Evolutionary conservation across 2,113 vertebrate genomes (phyloP).

Genomic region (Indri indri): DNA sequence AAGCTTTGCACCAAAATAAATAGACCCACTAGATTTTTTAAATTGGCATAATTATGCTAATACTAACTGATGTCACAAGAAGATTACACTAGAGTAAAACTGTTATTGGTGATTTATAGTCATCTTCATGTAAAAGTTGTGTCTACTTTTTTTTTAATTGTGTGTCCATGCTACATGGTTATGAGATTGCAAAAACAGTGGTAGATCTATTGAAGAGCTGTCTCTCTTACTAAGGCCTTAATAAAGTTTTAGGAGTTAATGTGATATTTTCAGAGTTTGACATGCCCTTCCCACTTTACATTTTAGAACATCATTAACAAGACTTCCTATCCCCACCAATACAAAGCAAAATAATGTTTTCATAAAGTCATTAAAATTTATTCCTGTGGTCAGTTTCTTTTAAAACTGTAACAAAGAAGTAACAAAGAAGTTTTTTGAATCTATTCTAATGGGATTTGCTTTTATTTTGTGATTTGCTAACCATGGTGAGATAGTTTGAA

Average conservation of each 20-base stretch:
- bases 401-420: not conserved
- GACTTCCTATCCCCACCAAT: not conserved
- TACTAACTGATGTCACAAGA: not conserved
- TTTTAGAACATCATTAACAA: slow-evolving; percentile 1
- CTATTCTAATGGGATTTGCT: not conserved
- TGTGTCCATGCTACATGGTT: not conserved
- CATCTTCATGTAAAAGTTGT: not conserved
- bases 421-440: not conserved
- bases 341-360: slow-evolving; percentile 37
- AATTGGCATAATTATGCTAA: not conserved
- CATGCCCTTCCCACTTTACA: not conserved
- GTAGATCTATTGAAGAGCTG: not conserved
- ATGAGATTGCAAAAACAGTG: not conserved
- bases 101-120: not conserved
- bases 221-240: not conserved
- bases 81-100: not conserved
- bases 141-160: not conserved
- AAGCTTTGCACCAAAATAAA: not conserved
- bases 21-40: not conserved
- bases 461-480: slow-evolving; percentile 34
- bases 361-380: not conserved
- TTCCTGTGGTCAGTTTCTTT: not conserved
- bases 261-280: not conserved
- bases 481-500: not conserved
- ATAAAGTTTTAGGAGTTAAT: not conserved